phyloP scores from a whole-genome alignment of 2,888 invertebrate species.

The Luperina nickerlii region DNA sequence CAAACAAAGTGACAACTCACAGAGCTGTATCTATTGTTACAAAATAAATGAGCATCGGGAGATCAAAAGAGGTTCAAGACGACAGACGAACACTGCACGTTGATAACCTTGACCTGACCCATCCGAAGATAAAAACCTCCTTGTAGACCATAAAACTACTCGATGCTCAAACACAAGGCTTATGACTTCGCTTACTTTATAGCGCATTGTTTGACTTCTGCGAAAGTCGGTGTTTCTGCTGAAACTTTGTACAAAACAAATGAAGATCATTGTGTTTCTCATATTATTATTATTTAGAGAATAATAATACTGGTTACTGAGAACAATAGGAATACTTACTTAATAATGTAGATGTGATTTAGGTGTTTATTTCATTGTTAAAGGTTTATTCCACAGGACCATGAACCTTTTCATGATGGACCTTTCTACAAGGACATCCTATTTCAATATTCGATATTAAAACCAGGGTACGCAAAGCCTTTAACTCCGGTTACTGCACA shows the following conservation, averaged over 20 bases:
- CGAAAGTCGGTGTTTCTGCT: conserved; percentile 26
- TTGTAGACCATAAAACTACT: conserved; percentile 28
- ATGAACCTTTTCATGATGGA: too few relatives aligned
- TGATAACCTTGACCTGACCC: conserved; percentile 63
- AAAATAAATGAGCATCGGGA: background rate
- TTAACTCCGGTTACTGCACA: conserved; percentile 28
- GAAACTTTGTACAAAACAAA: conserved; percentile 29
- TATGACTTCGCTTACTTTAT: conserved; percentile 43
- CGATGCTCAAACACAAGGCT: conserved; percentile 29
- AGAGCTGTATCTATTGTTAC: background rate
- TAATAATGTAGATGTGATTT: background rate
- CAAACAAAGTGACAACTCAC: conserved; percentile 2
- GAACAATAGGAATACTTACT: conserved; percentile 7
- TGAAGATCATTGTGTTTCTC: conserved; percentile 5
- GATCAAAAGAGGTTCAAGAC: background rate
- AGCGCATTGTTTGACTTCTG: conserved; percentile 47
- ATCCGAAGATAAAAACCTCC: conserved; percentile 46
- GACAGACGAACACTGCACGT: background rate
- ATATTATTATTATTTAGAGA: background rate
- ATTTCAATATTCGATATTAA: conserved; percentile 10
- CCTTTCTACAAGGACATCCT: background rate
- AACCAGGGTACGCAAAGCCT: conserved; percentile 2
- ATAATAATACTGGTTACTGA: background rate
- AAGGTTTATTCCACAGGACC: background rate
- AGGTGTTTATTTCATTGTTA: background rate